Conservation (phyloP, 2,888 invertebrate species). For the Podotricha telesiphe region DNA sequence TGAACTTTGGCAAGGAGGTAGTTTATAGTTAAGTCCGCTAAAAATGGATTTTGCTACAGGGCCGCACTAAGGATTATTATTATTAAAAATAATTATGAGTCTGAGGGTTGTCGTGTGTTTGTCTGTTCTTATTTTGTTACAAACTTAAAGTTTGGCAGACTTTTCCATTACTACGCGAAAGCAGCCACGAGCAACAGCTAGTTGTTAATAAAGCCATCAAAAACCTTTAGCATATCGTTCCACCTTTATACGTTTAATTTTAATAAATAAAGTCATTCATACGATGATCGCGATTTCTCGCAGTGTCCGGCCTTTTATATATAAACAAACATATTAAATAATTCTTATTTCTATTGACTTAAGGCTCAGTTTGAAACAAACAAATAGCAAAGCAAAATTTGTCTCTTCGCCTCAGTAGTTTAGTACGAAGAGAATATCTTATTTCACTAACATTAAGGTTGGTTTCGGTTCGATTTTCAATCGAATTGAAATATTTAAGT, state of each 20-base stretch:
- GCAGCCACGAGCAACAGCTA: neutral
- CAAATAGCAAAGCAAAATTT: slow-evolving; percentile 18
- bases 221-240: slow-evolving; percentile 50
- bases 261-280: slow-evolving; percentile 66
- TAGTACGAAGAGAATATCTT: neutral
- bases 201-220: slow-evolving; percentile 26
- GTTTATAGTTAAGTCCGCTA: too few species aligned
- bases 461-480: neutral
- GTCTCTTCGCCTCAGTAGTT: neutral
- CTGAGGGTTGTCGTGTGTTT: too few species aligned
- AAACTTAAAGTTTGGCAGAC: too few species aligned
- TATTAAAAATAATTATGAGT: too few species aligned
- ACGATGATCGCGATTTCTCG: slow-evolving; percentile 59
- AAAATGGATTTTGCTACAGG: too few species aligned
- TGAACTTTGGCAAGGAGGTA: too few species aligned
- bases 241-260: slow-evolving; percentile 55
- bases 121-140: too few species aligned
- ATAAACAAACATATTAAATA: slow-evolving; percentile 44
- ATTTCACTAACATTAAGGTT: neutral
- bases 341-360: slow-evolving; percentile 28
- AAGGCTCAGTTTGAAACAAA: slow-evolving; percentile 31
- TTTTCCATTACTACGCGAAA: too few species aligned
- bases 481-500: slow-evolving; percentile 35
- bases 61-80: too few species aligned
- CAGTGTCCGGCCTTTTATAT: slow-evolving; percentile 50